Evolutionary conservation across 2,113 vertebrate genomes (phyloP), one percentile per base, ranked within the genome.

Genomic region (Silurus glanis): DNA sequence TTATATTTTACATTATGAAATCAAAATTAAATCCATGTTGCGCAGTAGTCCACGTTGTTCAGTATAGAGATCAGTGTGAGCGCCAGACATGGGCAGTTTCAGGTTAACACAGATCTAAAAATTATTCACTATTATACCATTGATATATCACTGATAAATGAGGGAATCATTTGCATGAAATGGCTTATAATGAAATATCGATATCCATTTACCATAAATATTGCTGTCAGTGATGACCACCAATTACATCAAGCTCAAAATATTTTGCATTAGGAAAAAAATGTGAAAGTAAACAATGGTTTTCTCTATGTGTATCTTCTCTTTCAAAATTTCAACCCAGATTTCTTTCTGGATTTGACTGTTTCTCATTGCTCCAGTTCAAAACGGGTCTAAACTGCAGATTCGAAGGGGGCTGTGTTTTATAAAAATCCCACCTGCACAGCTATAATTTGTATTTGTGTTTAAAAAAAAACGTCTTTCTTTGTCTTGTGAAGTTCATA

Each of bases 1-100:
- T 82, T 85, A 78, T 45, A 85, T 75, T 88, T 82, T 79, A 71
- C 61, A 64, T 83, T 74, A 59, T 37, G 37, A 37, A 37, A 37
- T 37, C 37, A 37, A 37, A 37, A 37, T 37, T 37, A 37, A 37
- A 37, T 37, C 37, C 37, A 37, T 2, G 37, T 37, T 37, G 37
- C 37, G 37, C 37, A 37, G 37, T 37, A 37, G 37, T 37, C 37
- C 37, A 37, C 3, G 62, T 7, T 9, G 61, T 25, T 66, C 10
- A 45, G 10, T 14, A 6, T 69, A 28, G 28, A 28, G 28, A 19
- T 56, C 74, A 56, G 51, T 23, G 37, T 69, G 49, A 69, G 25
- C 61, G 53, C 55, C 28, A 76, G 72, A 78, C n/a, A 37, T 74
- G 25, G 6, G 78, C 9, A 23, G 6, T 78, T 61, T 56, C 23